These are phyloP conservation scores for Drosophila serrata DNA, from an alignment of 1,140 invertebrate species.

Conservation along the genomic window DNA sequence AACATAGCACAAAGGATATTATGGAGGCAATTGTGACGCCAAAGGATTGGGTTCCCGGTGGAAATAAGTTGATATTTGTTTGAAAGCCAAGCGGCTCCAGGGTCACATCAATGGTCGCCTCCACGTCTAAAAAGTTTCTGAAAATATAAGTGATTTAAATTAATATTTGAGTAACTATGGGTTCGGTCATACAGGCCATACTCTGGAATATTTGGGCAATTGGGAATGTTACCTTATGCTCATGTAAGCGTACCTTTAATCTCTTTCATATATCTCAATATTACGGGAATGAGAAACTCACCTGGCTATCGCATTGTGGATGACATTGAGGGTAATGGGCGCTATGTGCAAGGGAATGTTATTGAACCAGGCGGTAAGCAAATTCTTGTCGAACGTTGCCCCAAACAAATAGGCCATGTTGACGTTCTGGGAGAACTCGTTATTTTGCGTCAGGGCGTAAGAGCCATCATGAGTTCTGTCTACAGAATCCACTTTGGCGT, in stretches of 20 bases:
- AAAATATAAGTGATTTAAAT: background rate
- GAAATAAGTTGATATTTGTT: slow-evolving; percentile 19
- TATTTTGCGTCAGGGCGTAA: slow-evolving; percentile 21
- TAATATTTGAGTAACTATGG: background rate
- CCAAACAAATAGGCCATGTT: slow-evolving; percentile 55
- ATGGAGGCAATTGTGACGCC: slow-evolving; percentile 44
- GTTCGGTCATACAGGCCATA: background rate
- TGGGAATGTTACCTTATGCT: background rate
- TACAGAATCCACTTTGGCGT: slow-evolving; percentile 22
- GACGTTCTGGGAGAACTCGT: slow-evolving; percentile 19
- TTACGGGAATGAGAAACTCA: slow-evolving; percentile 8
- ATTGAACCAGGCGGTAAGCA: slow-evolving; percentile 63
- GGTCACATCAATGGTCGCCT: slow-evolving; percentile 59
- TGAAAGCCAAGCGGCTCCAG: slow-evolving; percentile 45
- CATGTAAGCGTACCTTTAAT: background rate
- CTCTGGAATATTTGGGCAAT: background rate
- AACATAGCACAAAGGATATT: slow-evolving; percentile 26
- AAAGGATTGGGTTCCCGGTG: slow-evolving; percentile 21
- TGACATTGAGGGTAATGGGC: slow-evolving; percentile 50
- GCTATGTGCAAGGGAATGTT: slow-evolving; percentile 61
- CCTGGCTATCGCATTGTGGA: slow-evolving; percentile 70
- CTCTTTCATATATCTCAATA: background rate
- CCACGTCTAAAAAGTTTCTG: slow-evolving; percentile 44
- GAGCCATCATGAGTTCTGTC: background rate
- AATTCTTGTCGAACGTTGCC: slow-evolving; percentile 20